Evolutionary conservation across 2,888 invertebrate genomes (phyloP), one percentile per base, ranked within the genome.

Genomic region (Bedellia somnulentella): DNA sequence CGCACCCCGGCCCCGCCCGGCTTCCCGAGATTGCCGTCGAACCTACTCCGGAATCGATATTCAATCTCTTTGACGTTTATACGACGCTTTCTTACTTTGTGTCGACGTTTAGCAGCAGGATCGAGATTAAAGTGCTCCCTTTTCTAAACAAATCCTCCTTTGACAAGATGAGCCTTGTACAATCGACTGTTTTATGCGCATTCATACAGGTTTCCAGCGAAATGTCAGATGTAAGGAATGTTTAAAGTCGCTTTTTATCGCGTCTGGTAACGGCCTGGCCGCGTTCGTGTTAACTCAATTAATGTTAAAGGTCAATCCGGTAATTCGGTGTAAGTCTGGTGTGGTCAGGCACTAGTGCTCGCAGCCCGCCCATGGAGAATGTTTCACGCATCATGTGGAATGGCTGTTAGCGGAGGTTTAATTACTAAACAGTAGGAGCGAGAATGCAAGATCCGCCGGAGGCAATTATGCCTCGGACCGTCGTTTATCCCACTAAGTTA

Each of bases 11-110:
- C 35, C 29, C 33, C 33, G 36, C 39, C 36, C 35, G 39, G 42
- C 33, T 38, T 38, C 38, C 46, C 45, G 55, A 58, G 58, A 70
- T 68, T 61, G 68, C 66, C 59, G 64, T 63, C 64, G 64, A 24
- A 17, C 31, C 21, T 24, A 60, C 54, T 61, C 58, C 47, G 61
- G 66, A 73, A 73, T 73, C 73, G 68, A 73, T 73, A 73, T 70
- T 73, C 73, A 73, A 71, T 73, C 71, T 73, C 70, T 68, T 70
- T 68, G 67, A 66, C 64, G 59, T 63, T 61, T 62, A 61, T 62
- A 52, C 61, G 57, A 58, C 52, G 59, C 58, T 62, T 67, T 62
- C 15, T 63, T 47, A 66, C 67, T 64, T 63, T 62, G 60, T 62
- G 61, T 54, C 55, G 59, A 48, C 59, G 60, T 66, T 68, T 63